Conservation (phyloP, 2,113 vertebrate genomes). For the Trematocara nigrifrons region DNA sequence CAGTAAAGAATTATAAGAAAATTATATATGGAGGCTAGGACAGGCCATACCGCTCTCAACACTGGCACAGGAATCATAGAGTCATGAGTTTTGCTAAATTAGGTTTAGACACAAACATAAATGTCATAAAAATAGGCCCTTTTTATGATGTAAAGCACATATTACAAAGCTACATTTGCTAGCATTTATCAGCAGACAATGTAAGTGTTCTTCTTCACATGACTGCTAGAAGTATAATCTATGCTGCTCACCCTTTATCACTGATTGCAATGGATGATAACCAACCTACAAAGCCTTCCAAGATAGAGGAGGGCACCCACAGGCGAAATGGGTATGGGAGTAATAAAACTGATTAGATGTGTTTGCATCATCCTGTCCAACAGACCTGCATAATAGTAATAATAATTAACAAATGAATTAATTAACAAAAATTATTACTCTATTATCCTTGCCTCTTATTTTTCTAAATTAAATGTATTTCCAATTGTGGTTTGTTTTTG, state of each 20-base stretch:
- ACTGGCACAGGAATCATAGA: background rate
- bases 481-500: background rate
- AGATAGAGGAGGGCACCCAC: background rate
- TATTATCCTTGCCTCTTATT: background rate
- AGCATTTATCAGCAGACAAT: background rate
- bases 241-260: background rate
- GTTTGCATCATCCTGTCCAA: background rate
- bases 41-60: background rate
- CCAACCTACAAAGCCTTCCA: background rate
- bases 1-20: background rate
- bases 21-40: background rate
- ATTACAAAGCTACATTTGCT: background rate
- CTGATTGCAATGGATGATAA: background rate
- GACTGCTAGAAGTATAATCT: background rate
- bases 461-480: background rate
- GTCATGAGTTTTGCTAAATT: background rate
- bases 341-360: background rate
- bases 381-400: background rate
- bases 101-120: background rate
- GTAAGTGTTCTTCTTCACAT: background rate
- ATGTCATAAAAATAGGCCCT: background rate
- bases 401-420: background rate
- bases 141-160: background rate
- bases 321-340: background rate
- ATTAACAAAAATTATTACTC: background rate